Conservation (phyloP, 2,888 invertebrate genomes). For the Unio delphinus region DNA sequence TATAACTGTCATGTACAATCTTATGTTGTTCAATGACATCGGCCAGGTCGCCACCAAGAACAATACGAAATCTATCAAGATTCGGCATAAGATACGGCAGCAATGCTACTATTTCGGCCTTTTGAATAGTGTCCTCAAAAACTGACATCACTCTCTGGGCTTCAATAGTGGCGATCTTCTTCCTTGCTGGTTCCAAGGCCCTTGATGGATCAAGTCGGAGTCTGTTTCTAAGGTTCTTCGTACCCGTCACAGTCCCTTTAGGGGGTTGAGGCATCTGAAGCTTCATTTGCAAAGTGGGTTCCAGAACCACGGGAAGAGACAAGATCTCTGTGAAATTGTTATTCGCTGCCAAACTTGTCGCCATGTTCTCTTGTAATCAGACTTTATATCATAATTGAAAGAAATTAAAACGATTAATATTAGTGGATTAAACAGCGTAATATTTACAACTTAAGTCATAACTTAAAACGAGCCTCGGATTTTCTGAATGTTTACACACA, state of each 20-base stretch:
- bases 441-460: too few species aligned
- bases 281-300: constrained; percentile 58
- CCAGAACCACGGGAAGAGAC: constrained; percentile 21
- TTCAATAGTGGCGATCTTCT: constrained; percentile 70
- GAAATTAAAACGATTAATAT: too few species aligned
- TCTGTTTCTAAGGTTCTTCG: constrained; percentile 35
- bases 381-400: too few species aligned
- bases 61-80: constrained; percentile 60
- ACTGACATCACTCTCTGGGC: constrained; percentile 70
- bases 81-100: constrained; percentile 65
- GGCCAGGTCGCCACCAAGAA: constrained; percentile 63
- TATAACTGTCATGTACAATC: constrained; percentile 57
- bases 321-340: too few species aligned
- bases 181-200: constrained; percentile 68
- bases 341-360: too few species aligned
- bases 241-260: constrained; percentile 24
- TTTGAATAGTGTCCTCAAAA: constrained; percentile 66
- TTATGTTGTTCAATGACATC: constrained; percentile 61
- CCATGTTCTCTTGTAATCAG: too few species aligned
- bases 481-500: too few species aligned
- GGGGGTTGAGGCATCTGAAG: constrained; percentile 41
- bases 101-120: constrained; percentile 61
- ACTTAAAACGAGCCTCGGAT: too few species aligned
- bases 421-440: too few species aligned
- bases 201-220: constrained; percentile 64